Percentiles rank a stretch among this genome's conserved stretches.
These are phyloP conservation scores for Ctenosaura bakeri DNA, from an alignment of 2,797 vertebrate species.

Conservation along the genomic window DNA sequence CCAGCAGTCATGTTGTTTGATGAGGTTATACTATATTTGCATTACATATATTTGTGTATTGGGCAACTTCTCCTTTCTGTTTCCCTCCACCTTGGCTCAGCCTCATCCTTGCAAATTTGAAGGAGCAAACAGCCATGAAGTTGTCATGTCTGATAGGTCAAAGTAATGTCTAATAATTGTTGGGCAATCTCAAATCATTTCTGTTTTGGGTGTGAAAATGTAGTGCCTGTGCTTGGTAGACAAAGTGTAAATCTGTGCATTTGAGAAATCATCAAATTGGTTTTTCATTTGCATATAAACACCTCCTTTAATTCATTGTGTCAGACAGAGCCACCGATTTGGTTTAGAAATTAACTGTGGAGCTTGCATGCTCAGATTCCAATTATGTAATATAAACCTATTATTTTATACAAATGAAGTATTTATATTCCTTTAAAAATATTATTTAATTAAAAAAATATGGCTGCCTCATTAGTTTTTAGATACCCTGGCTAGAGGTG, in stretches of 20 bases:
- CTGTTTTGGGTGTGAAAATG: too few relatives aligned
- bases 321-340: background rate
- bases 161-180: background rate
- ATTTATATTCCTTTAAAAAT: background rate
- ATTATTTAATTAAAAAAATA: background rate
- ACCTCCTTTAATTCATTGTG: background rate
- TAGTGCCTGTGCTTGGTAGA: too few relatives aligned
- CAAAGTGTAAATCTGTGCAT: background rate
- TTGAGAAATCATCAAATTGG: background rate
- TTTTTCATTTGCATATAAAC: background rate
- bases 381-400: background rate
- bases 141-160: background rate
- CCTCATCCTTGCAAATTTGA: background rate
- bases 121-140: background rate
- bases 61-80: background rate
- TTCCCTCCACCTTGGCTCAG: background rate
- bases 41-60: too few relatives aligned
- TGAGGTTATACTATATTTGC: background rate
- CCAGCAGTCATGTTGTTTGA: too few relatives aligned
- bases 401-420: background rate
- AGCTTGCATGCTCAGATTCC: background rate
- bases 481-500: background rate
- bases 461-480: background rate
- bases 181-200: background rate
- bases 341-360: background rate